Evolutionary conservation across 2,797 vertebrate genomes (phyloP).

Genomic region (Dryobates pubescens): DNA sequence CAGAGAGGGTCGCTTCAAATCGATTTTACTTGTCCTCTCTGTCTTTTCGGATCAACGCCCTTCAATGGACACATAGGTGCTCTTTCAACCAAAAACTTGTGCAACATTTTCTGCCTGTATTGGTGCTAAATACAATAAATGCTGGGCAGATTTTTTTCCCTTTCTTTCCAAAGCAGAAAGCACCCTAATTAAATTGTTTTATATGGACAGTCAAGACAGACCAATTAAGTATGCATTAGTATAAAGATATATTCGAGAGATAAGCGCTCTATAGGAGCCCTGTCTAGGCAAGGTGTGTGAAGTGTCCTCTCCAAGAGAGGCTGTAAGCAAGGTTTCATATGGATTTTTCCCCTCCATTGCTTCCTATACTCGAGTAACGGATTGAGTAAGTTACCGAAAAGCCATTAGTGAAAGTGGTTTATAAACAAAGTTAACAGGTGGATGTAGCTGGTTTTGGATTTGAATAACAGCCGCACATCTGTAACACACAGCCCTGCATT

Average conservation of each 20-base stretch:
- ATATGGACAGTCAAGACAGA: slow-evolving; percentile 80
- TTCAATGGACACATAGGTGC: slow-evolving; percentile 86
- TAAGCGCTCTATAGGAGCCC: slow-evolving; percentile 69
- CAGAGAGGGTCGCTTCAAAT: slow-evolving; percentile 87
- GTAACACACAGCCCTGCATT: neutral
- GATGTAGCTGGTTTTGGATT: slow-evolving; percentile 48
- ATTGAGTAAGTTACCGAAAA: slow-evolving; percentile 67
- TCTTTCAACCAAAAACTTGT: slow-evolving; percentile 88
- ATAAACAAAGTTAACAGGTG: slow-evolving; percentile 74
- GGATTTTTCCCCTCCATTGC: slow-evolving; percentile 59
- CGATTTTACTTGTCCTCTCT: slow-evolving; percentile 87
- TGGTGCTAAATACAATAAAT: slow-evolving; percentile 85
- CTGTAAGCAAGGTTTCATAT: slow-evolving; percentile 51
- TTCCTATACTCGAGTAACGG: slow-evolving; percentile 50
- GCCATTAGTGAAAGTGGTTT: slow-evolving; percentile 71
- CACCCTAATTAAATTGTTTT: slow-evolving; percentile 86
- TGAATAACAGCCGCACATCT: slow-evolving; percentile 24
- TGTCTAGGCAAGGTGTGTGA: slow-evolving; percentile 66
- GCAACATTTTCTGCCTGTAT: slow-evolving; percentile 87
- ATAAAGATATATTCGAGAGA: slow-evolving; percentile 80
- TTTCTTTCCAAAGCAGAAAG: slow-evolving; percentile 77
- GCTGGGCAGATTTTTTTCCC: slow-evolving; percentile 76
- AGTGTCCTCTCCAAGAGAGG: slow-evolving; percentile 43
- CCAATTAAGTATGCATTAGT: slow-evolving; percentile 82
- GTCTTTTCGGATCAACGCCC: slow-evolving; percentile 88